Percentiles rank a stretch among this genome's conserved stretches.
Evolutionary conservation across 1,140 invertebrate genomes (phyloP).

Genomic region (Trichonephila inaurata): DNA sequence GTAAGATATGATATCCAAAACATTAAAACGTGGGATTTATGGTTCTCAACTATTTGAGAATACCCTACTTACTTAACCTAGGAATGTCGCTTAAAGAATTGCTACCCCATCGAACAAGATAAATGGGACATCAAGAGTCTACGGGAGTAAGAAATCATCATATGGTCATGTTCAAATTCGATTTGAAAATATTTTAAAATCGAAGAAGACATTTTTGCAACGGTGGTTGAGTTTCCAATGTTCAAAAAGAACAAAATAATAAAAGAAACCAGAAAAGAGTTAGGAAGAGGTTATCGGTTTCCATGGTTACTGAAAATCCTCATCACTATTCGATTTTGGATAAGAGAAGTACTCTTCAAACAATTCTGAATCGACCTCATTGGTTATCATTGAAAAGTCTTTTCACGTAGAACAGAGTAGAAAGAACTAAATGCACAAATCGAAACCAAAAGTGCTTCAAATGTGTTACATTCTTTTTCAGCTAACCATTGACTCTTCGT

Average conservation of each 20-base stretch:
- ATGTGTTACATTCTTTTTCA: constrained; percentile 57
- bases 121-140: too few relatives aligned
- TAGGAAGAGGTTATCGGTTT: constrained; percentile 71
- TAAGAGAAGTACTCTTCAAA: constrained; percentile 28
- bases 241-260: constrained; percentile 4
- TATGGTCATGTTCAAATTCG: too few relatives aligned
- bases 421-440: constrained; percentile 33
- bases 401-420: constrained; percentile 48
- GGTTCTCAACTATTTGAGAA: too few relatives aligned
- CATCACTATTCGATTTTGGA: constrained; percentile 62
- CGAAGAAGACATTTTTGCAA: too few relatives aligned
- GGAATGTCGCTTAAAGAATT: too few relatives aligned
- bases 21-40: too few relatives aligned
- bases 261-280: not conserved
- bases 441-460: constrained; percentile 56
- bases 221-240: too few relatives aligned
- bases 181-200: too few relatives aligned
- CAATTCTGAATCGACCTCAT: constrained; percentile 57
- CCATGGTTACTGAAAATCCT: constrained; percentile 45
- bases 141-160: too few relatives aligned
- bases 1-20: too few relatives aligned
- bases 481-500: constrained; percentile 51
- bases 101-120: too few relatives aligned
- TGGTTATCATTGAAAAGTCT: constrained; percentile 65
- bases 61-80: too few relatives aligned